Evolutionary conservation across 1,140 invertebrate species (phyloP), one percentile per base, ranked within the genome.

Genomic region (Sweltsa coloradensis): DNA sequence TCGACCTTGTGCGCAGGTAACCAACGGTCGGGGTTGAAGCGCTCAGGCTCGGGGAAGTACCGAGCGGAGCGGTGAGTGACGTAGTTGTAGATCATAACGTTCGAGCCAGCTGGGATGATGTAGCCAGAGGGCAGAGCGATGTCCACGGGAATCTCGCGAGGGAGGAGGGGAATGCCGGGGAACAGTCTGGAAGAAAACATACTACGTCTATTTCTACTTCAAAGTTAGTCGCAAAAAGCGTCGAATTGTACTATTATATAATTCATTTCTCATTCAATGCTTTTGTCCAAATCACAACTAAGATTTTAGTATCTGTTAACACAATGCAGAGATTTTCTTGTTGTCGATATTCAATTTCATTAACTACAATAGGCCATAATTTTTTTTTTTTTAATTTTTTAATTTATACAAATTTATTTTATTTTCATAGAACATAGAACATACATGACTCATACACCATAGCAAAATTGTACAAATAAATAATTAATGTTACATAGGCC

Each of bases 1-100:
- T 62, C 47, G 11, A 45, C 40, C 6, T 51, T 47, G 31, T 61
- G 58, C 25, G 56, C 55, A 13, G 65, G 63, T 3, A 65, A 51
- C 55, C 77, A 79, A 45, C 73, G 57, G 25, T 77, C 71, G 0
- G 75, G 75, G 56, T 76, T 60, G 54, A 74, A 79, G 7, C 52
- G 52, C 24, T 75, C 68, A 2, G 76, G 75, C 39, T 79, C 63
- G 6, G 72, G 66, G 53, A 68, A 79, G 29, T 59, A 55, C 14
- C 66, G 51, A 11, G 60, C 50, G 46, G 73, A 60, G 21, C 68
- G 57, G 53, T 80, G 76, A 23, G 73, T 55, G 24, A 60, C 56
- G 24, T 62, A 60, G 3, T 45, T 53, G 5, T 50, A 39, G 14
- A 73, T 55, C 13, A 63, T 51, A 5, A 63, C 59, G 5, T 60